These are phyloP conservation scores for Mycteria americana DNA, from an alignment of 2,797 vertebrate species.

Conservation along the genomic window DNA sequence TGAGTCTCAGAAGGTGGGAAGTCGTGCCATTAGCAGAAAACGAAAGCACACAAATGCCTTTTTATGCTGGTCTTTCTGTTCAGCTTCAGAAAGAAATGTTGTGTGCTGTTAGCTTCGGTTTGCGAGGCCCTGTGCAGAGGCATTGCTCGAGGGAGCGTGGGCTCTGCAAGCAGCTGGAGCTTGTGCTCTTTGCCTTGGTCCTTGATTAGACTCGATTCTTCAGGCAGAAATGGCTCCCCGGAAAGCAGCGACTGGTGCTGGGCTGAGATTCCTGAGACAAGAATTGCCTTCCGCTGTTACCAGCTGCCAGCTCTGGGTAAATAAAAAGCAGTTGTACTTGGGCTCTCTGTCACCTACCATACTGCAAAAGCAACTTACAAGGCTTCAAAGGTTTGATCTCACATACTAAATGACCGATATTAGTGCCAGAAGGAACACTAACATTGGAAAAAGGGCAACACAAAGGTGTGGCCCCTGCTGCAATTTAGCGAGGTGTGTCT, in stretches of 20 bases:
- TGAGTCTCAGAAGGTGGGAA: not conserved
- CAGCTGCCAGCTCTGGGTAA: not conserved
- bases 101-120: not conserved
- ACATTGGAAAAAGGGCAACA: accelerated
- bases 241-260: not conserved
- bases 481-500: too few relatives aligned
- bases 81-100: not conserved
- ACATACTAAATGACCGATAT: not conserved
- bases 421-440: not conserved
- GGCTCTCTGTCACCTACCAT: accelerated
- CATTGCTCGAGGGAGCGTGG: accelerated
- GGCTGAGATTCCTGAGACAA: not conserved
- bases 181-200: not conserved
- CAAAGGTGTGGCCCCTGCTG: not conserved
- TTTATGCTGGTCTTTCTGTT: not conserved
- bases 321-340: not conserved
- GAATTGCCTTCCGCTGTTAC: not conserved
- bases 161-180: not conserved
- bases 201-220: not conserved
- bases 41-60: not conserved
- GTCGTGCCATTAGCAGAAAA: not conserved
- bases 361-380: not conserved
- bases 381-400: not conserved
- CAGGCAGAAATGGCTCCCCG: not conserved
- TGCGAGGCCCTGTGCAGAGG: not conserved